Conservation (phyloP, 53 echinoderm and acorn worm genomes). For the Henricia sp. region DNA sequence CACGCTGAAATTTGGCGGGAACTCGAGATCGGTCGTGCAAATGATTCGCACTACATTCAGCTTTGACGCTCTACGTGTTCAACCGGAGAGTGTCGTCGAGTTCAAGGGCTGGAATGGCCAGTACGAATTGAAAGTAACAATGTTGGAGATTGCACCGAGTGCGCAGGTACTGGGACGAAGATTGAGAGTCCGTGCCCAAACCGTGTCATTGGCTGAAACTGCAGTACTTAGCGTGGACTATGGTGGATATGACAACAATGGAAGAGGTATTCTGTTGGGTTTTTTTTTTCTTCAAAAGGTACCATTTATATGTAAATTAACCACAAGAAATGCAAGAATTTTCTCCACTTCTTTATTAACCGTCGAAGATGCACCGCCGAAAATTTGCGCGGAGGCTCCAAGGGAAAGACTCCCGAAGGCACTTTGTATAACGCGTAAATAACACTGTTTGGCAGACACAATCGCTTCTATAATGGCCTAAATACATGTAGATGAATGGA, state of each 20-base stretch:
- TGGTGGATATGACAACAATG: conserved; percentile 65
- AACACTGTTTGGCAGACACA: too few relatives aligned
- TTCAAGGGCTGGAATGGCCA: conserved; percentile 33
- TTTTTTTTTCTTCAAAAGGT: too few relatives aligned
- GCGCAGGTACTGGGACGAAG: conserved; percentile 56
- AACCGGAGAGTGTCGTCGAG: conserved; percentile 57
- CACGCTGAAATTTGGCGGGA: conserved; percentile 45
- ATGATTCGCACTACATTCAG: neutral
- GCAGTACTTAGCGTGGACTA: conserved; percentile 66
- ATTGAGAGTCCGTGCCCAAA: conserved; percentile 58
- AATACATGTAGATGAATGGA: too few relatives aligned
- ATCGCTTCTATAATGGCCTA: too few relatives aligned
- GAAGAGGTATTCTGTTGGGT: conserved; percentile 40
- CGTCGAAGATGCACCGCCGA: too few relatives aligned
- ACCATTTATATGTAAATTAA: too few relatives aligned
- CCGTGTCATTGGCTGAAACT: conserved; percentile 59
- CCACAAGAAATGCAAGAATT: too few relatives aligned
- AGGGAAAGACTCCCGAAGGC: too few relatives aligned
- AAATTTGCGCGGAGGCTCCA: too few relatives aligned
- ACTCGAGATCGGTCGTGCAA: conserved; percentile 26
- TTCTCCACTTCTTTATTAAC: too few relatives aligned
- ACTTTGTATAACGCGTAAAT: too few relatives aligned
- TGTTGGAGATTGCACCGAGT: conserved; percentile 62
- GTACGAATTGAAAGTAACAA: conserved; percentile 43
- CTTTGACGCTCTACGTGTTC: conserved; percentile 53